Conservation (phyloP, 2,113 vertebrate species). For the human region GRCh38 chr2:101984001-101984500, state of each 20-base stretch:
- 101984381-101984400: not conserved
- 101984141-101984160: not conserved
- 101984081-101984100: not conserved
- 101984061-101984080: not conserved
- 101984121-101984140: not conserved
- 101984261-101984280: too few relatives aligned
- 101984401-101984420: not conserved
- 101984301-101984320: not conserved
- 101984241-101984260: not conserved
- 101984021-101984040: not conserved
- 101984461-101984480: not conserved
- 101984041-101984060: accelerated
- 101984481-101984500: not conserved
- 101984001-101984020: not conserved
- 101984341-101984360: not conserved
- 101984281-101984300: not conserved
- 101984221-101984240: not conserved
- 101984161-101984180: too few relatives aligned
- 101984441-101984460: accelerated
- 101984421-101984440: not conserved
- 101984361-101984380: not conserved
- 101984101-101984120: not conserved
- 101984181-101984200: not conserved
- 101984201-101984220: not conserved
- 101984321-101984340: not conserved